A percentile compares a stretch with the other conserved stretches of the same genome.
phyloP scores from a whole-genome alignment of 2,797 vertebrate species.

The Xenops minutus region DNA sequence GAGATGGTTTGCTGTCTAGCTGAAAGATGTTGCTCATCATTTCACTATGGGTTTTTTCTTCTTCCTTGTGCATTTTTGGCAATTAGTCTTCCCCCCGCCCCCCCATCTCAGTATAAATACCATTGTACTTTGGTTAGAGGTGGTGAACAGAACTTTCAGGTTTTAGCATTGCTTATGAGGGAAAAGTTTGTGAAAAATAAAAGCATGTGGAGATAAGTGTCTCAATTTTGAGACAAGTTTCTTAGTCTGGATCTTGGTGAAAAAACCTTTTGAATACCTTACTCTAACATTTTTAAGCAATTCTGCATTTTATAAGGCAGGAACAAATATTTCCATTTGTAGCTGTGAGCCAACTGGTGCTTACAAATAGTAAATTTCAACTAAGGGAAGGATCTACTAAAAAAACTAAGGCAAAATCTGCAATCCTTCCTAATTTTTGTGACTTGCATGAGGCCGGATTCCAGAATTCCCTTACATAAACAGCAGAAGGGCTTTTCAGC shows the following conservation, averaged over 20 bases:
- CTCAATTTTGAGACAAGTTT: not conserved
- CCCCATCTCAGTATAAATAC: not conserved
- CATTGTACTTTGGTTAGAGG: not conserved
- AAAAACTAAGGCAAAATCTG: not conserved
- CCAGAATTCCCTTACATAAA: not conserved
- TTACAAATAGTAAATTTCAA: not conserved
- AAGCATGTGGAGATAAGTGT: not conserved
- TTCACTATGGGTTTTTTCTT: not conserved
- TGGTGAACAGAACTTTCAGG: not conserved
- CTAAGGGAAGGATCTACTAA: not conserved
- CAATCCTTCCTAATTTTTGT: not conserved
- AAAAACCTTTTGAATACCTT: not conserved
- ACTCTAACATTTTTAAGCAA: not conserved
- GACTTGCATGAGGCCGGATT: not conserved
- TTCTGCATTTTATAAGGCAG: not conserved
- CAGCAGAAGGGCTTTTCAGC: not conserved
- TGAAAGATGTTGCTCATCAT: not conserved
- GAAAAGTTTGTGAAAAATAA: not conserved
- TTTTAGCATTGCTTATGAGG: not conserved
- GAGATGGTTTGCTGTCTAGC: not conserved
- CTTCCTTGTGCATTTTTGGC: not conserved
- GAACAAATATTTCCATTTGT: not conserved
- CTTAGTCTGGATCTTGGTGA: not conserved
- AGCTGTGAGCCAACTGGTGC: not conserved
- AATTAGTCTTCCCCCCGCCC: not conserved